phyloP scores from a whole-genome alignment of 1,140 invertebrate species.

The Thrips palmi region DNA sequence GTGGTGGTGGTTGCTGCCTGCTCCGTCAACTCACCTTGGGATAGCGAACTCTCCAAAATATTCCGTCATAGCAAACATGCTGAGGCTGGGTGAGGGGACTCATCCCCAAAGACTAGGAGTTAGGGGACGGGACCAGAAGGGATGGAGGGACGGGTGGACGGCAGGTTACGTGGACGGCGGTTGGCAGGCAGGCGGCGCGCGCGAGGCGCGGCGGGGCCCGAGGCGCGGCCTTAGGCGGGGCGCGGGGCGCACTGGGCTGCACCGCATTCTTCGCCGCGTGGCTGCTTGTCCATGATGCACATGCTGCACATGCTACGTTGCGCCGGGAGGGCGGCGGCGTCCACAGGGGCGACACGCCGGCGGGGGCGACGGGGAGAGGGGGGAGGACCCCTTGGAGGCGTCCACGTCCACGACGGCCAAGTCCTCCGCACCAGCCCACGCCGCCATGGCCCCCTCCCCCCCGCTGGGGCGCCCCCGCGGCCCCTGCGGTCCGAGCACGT shows the following conservation, averaged over 20 bases:
- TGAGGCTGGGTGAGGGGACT: conserved; percentile 7
- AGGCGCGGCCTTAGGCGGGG: neutral
- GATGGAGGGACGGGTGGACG: neutral
- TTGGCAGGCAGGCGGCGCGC: conserved; percentile 5
- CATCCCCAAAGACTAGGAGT: neutral
- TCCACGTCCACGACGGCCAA: conserved; percentile 4
- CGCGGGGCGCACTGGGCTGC: neutral
- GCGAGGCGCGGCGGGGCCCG: conserved; percentile 7
- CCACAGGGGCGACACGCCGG: neutral
- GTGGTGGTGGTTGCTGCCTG: too few relatives aligned
- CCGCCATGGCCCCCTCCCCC: conserved; percentile 1
- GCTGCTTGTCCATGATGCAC: neutral
- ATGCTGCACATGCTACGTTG: too few relatives aligned
- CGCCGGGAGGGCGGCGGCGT: neutral
- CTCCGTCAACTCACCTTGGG: conserved; percentile 25
- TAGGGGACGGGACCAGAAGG: neutral
- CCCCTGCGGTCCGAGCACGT: conserved; percentile 3
- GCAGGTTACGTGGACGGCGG: neutral
- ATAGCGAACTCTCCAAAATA: conserved; percentile 30
- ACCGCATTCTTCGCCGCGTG: neutral
- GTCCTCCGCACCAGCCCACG: conserved; percentile 4
- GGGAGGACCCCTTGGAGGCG: neutral
- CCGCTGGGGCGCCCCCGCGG: neutral
- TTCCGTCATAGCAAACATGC: conserved; percentile 27
- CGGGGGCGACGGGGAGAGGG: conserved; percentile 1